Conservation (phyloP, 2,113 vertebrate genomes). For the Malurus melanocephalus region DNA sequence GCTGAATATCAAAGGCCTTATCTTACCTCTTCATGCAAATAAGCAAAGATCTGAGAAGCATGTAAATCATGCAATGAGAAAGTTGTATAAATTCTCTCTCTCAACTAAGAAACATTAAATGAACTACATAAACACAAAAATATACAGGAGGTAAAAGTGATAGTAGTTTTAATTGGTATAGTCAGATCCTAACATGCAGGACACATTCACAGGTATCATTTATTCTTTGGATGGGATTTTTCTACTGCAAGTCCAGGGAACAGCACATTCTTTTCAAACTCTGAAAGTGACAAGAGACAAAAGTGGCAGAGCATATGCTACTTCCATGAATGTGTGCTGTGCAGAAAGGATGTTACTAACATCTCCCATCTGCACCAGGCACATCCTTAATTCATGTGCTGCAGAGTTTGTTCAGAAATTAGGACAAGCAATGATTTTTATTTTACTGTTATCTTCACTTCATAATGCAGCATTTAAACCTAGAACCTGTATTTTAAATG, state of each 20-base stretch:
- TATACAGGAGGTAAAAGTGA: neutral
- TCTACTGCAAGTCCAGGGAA: slow-evolving; percentile 11
- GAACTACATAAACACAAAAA: neutral
- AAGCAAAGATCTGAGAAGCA: neutral
- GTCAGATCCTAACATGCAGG: neutral
- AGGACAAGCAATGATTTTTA: slow-evolving; percentile 36
- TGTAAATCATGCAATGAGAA: neutral
- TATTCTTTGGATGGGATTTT: slow-evolving; percentile 7
- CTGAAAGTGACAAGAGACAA: slow-evolving; percentile 31
- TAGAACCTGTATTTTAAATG: neutral
- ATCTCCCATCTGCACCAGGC: slow-evolving; percentile 59
- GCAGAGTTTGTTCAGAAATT: slow-evolving; percentile 29
- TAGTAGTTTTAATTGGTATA: neutral
- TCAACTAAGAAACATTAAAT: neutral
- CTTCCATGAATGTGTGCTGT: slow-evolving; percentile 6
- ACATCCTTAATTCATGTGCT: slow-evolving; percentile 61
- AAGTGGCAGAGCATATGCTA: slow-evolving; percentile 52
- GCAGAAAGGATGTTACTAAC: slow-evolving; percentile 55
- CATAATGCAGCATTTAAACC: neutral
- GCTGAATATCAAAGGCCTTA: slow-evolving; percentile 20
- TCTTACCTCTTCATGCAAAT: slow-evolving; percentile 27
- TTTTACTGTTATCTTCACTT: neutral
- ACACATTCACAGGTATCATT: neutral
- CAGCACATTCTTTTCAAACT: slow-evolving; percentile 36
- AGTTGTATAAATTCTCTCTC: neutral